A percentile compares a stretch with the other conserved stretches of the same genome.
phyloP scores from a whole-genome alignment of 2,888 invertebrate species.

The Melanostoma scalare region DNA sequence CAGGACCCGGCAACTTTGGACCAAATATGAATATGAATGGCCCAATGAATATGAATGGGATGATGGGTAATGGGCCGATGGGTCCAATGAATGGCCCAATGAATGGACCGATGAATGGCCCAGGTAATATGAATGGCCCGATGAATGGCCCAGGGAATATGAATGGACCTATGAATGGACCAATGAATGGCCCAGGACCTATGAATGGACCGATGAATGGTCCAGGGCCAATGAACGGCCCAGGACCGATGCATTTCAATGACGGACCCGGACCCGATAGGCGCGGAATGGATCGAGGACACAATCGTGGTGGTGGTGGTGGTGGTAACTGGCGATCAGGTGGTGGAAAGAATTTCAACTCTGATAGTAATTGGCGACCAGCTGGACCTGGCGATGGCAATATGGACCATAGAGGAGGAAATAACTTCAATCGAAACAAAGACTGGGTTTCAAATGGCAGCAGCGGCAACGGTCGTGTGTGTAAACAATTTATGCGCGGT shows the following conservation, averaged over 20 bases:
- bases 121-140: slow-evolving; percentile 68
- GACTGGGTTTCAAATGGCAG: slow-evolving; percentile 77
- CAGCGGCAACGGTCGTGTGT: slow-evolving; percentile 83
- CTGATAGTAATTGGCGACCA: slow-evolving; percentile 84
- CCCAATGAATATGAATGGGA: slow-evolving; percentile 42
- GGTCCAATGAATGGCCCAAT: slow-evolving; percentile 56
- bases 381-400: slow-evolving; percentile 81
- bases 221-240: slow-evolving; percentile 43
- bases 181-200: slow-evolving; percentile 50
- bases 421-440: slow-evolving; percentile 75
- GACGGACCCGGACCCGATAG: slow-evolving; percentile 71
- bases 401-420: slow-evolving; percentile 57
- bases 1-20: slow-evolving; percentile 57
- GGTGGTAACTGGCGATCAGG: slow-evolving; percentile 79
- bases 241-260: slow-evolving; percentile 56
- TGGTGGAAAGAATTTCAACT: slow-evolving; percentile 79
- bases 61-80: slow-evolving; percentile 49
- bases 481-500: slow-evolving; percentile 91
- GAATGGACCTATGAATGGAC: slow-evolving; percentile 1
- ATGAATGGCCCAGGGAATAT: slow-evolving; percentile 31
- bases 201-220: slow-evolving; percentile 54
- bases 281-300: slow-evolving; percentile 75
- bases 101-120: slow-evolving; percentile 49
- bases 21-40: slow-evolving; percentile 65
- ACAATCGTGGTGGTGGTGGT: slow-evolving; percentile 70